Percentiles rank a stretch among this genome's conserved stretches.
Evolutionary conservation across 2,888 invertebrate species (phyloP).

Genomic region (Hedya salicella): DNA sequence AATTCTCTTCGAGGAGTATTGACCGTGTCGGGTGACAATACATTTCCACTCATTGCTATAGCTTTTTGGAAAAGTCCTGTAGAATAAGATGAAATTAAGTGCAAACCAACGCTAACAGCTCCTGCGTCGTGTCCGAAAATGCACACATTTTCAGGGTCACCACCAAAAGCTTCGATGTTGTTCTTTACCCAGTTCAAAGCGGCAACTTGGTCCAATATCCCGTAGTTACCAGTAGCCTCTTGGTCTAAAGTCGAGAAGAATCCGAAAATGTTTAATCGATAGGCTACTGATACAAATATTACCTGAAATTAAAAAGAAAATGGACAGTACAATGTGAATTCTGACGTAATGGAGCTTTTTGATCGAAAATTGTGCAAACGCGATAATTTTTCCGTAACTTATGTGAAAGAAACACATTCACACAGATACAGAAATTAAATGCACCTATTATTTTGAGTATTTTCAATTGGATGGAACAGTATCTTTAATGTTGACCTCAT

Average conservation of each 20-base stretch:
- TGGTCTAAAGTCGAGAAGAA: conserved; percentile 92
- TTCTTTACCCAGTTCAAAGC: conserved; percentile 91
- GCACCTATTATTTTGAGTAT: too few relatives aligned
- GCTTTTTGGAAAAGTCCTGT: conserved; percentile 89
- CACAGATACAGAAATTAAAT: too few relatives aligned
- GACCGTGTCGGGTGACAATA: conserved; percentile 86
- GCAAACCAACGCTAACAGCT: conserved; percentile 91
- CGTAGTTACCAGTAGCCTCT: conserved; percentile 92
- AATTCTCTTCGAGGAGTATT: conserved; percentile 87
- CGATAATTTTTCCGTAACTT: too few relatives aligned
- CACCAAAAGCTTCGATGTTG: conserved; percentile 90
- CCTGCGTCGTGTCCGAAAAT: conserved; percentile 93
- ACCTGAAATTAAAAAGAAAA: conserved; percentile 77
- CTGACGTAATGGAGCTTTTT: too few relatives aligned
- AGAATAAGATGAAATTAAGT: conserved; percentile 88
- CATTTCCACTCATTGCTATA: conserved; percentile 93
- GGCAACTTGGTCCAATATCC: conserved; percentile 92
- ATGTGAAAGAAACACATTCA: too few relatives aligned
- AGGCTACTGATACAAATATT: conserved; percentile 91
- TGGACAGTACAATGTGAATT: conserved; percentile 15
- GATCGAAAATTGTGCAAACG: too few relatives aligned
- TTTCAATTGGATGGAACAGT: too few relatives aligned
- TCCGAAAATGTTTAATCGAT: conserved; percentile 92
- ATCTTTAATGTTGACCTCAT: too few relatives aligned
- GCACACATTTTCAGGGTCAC: conserved; percentile 90